Evolutionary conservation across 2,888 invertebrate genomes (phyloP).

Genomic region (Parnassius orleans): DNA sequence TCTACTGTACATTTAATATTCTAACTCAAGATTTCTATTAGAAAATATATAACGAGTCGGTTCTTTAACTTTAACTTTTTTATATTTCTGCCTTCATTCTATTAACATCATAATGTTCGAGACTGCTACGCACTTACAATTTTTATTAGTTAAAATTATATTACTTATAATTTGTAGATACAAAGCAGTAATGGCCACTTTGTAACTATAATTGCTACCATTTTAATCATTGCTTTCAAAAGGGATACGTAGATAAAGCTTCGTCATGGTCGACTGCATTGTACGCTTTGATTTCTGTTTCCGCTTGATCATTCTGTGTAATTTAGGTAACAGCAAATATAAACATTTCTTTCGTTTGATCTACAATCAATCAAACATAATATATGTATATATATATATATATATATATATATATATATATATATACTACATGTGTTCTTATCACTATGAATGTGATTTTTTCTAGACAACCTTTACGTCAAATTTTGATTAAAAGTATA

Average conservation of each 20-base stretch:
- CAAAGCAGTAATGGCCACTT: slow-evolving; percentile 39
- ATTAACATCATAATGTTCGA: slow-evolving; percentile 13
- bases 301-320: slow-evolving; percentile 48
- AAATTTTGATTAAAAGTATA: no score
- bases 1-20: slow-evolving; percentile 28
- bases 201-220: slow-evolving; percentile 34
- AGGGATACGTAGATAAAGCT: slow-evolving; percentile 37
- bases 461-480: no score
- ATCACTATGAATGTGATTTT: no score
- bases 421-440: no score
- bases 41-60: slow-evolving; percentile 6
- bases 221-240: slow-evolving; percentile 33
- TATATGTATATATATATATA: no score
- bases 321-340: slow-evolving; percentile 36
- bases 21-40: slow-evolving; percentile 1
- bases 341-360: slow-evolving; percentile 32
- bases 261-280: slow-evolving; percentile 36
- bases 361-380: neutral
- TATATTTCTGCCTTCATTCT: neutral
- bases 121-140: slow-evolving; percentile 30
- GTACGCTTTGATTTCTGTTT: slow-evolving; percentile 40
- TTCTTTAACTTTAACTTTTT: slow-evolving; percentile 9
- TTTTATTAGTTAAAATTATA: slow-evolving; percentile 40
- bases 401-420: no score
- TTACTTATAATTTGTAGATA: slow-evolving; percentile 35